Evolutionary conservation across 2,113 vertebrate genomes (phyloP).

Genomic region (Rhodinocichla rosea): DNA sequence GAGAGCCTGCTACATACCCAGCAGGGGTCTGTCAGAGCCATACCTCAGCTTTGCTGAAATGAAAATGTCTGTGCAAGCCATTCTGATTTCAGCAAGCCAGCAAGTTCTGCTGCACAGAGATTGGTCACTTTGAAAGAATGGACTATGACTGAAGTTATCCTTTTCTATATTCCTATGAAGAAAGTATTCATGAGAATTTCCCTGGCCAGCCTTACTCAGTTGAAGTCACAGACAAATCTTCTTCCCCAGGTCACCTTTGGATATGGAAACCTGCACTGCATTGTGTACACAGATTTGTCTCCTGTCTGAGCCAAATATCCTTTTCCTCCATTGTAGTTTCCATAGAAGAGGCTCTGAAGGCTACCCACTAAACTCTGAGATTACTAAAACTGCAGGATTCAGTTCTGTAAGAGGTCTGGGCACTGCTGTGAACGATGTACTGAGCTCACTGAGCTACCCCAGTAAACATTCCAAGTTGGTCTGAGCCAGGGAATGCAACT

Average conservation of each 20-base stretch:
- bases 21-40: background rate
- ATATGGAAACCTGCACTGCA: background rate
- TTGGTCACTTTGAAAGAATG: background rate
- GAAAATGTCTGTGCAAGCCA: background rate
- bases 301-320: background rate
- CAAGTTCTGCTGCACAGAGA: background rate
- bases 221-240: background rate
- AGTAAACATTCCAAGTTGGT: rapidly evolving
- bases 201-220: background rate
- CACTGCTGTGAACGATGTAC: rapidly evolving
- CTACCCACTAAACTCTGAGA: background rate
- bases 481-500: background rate
- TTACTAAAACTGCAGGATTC: background rate
- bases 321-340: background rate
- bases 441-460: background rate
- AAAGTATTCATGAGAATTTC: background rate
- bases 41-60: background rate
- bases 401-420: background rate
- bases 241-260: background rate
- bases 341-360: background rate
- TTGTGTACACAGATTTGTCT: background rate
- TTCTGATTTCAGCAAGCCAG: background rate
- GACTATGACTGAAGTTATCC: too few relatives aligned
- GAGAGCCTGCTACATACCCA: background rate
- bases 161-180: background rate